These are phyloP conservation scores for Sus scrofa DNA, from an alignment of 2,113 vertebrate genomes.

Conservation along the genomic window T2T-Sscrofa CM000812.6:164421501-164422000, in stretches of 20 bases:
- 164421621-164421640: not conserved
- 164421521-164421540: not conserved
- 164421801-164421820: not conserved
- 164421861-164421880: not conserved
- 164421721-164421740: not conserved
- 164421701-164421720: not conserved
- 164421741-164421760: not conserved
- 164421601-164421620: not conserved
- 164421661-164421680: not conserved
- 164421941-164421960: not conserved
- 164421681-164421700: not conserved
- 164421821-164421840: not conserved
- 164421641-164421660: not conserved
- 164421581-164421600: not conserved
- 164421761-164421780: not conserved
- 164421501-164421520: not conserved
- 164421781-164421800: not conserved
- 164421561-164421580: not conserved
- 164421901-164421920: not conserved
- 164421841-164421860: not conserved
- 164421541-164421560: not conserved
- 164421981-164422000: too few species aligned
- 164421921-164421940: not conserved
- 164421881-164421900: not conserved
- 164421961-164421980: too few species aligned